Conservation (phyloP, 2,797 vertebrate genomes). For the Gallinago nigripennis region DNA sequence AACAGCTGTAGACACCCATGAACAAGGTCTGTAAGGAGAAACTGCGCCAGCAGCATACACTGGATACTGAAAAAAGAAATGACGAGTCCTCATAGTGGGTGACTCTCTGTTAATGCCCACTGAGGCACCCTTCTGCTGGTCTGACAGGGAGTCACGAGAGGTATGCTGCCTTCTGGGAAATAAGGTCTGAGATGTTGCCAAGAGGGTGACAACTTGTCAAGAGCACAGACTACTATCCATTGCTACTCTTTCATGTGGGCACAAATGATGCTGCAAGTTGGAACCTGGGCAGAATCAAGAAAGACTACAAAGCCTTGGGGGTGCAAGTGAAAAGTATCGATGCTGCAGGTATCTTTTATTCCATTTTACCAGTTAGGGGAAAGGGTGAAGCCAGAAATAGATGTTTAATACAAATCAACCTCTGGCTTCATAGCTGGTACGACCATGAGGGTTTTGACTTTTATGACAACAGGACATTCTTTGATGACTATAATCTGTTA, state of each 20-base stretch:
- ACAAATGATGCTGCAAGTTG: neutral
- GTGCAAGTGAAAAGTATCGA: neutral
- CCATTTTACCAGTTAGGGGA: neutral
- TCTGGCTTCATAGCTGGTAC: neutral
- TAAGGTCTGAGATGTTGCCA: neutral
- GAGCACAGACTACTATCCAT: neutral
- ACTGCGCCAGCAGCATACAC: neutral
- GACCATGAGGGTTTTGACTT: neutral
- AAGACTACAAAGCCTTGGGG: neutral
- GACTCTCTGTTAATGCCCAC: neutral
- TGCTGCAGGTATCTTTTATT: neutral
- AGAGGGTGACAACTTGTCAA: neutral
- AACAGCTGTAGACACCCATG: neutral
- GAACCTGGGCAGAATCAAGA: neutral
- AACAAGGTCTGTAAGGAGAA: neutral
- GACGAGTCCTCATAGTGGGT: neutral
- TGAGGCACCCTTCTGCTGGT: neutral
- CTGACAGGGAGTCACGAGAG: neutral
- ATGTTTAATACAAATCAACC: neutral
- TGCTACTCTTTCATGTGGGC: neutral
- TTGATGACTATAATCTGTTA: neutral
- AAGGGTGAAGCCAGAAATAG: neutral
- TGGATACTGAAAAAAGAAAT: neutral
- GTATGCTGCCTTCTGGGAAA: neutral
- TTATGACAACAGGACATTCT: neutral